A percentile compares a stretch with the other conserved stretches of the same genome.
Evolutionary conservation across 2,797 vertebrate genomes (phyloP).

Genomic region (Prionace glauca): DNA sequence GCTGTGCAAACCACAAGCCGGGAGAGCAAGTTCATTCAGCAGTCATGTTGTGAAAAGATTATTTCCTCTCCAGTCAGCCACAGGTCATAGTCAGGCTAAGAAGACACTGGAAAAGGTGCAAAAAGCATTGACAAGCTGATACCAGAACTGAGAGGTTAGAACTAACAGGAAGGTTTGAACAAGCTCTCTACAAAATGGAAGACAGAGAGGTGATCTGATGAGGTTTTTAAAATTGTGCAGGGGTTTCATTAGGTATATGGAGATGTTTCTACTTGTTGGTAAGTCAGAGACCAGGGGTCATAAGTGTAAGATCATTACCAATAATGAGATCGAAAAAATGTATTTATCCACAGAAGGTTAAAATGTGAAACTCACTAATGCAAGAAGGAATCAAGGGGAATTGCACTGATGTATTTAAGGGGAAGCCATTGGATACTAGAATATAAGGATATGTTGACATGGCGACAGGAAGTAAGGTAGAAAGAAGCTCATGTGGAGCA

Average conservation of each 20-base stretch:
- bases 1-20: not conserved
- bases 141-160: not conserved
- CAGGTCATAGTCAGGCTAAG: not conserved
- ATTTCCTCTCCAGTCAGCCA: constrained; percentile 7
- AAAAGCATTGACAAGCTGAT: not conserved
- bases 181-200: not conserved
- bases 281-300: not conserved
- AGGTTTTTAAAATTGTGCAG: not conserved
- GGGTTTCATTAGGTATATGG: too few relatives aligned
- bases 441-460: not conserved
- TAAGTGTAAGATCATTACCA: not conserved
- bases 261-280: not conserved
- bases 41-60: not conserved
- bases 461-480: not conserved
- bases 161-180: not conserved
- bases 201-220: not conserved
- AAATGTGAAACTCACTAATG: not conserved
- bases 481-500: not conserved
- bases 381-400: not conserved
- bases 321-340: not conserved
- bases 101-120: not conserved
- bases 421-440: not conserved
- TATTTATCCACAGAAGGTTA: not conserved
- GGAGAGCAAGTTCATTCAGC: not conserved
- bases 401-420: not conserved